These are phyloP conservation scores for Rhineura floridana DNA, from an alignment of 2,113 vertebrate genomes.

Conservation along the genomic window DNA sequence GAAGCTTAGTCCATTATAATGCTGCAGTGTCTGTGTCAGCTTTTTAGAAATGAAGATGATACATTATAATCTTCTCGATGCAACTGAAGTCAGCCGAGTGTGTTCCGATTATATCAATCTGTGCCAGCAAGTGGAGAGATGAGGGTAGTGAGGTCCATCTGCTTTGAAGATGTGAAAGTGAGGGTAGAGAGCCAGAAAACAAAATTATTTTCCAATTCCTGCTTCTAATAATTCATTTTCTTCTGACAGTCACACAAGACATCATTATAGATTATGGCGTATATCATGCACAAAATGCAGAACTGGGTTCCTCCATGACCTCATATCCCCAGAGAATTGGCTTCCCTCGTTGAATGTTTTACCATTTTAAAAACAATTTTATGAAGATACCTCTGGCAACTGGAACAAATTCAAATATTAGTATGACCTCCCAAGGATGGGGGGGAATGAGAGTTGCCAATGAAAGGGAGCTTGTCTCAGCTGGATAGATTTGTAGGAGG, in stretches of 20 bases:
- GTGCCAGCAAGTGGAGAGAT: neutral
- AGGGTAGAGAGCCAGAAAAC: neutral
- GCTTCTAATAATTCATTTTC: neutral
- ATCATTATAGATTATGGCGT: neutral
- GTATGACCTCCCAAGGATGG: rapidly evolving
- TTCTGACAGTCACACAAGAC: conserved; percentile 24
- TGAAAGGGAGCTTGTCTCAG: neutral
- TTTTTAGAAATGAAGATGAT: conserved; percentile 3
- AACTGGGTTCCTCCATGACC: neutral
- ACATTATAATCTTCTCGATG: neutral
- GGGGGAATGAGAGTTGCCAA: neutral
- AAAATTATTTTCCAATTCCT: neutral
- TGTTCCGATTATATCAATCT: neutral
- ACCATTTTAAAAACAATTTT: neutral
- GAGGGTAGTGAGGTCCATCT: rapidly evolving
- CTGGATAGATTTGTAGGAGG: neutral
- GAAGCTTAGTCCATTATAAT: neutral
- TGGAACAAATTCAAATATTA: neutral
- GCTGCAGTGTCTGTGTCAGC: neutral
- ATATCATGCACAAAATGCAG: neutral
- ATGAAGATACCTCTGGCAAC: neutral
- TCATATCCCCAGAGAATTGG: neutral
- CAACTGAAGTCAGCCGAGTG: neutral
- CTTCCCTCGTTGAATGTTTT: rapidly evolving
- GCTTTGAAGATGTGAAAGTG: neutral